Base-by-base conservation (phyloP, 1,140 invertebrate genomes). In the Drosophila tristis region DNA sequence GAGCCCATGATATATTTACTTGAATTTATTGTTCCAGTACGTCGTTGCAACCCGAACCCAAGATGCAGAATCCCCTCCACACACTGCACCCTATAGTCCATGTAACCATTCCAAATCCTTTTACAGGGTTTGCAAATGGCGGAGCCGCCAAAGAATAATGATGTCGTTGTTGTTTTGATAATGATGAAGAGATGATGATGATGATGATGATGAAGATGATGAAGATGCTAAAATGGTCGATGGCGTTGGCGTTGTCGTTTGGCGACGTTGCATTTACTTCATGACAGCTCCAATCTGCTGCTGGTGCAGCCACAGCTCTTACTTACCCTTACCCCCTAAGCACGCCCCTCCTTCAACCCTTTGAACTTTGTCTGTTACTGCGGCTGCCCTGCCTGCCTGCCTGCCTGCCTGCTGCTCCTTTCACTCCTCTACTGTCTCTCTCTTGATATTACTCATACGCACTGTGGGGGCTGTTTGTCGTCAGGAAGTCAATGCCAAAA, bases 381-480 rank as follows among this genome's bases (percentile, higher is more conserved):
- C 26, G 45, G 35, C 35, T 39, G 35, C 35, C 35, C 4, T 11
- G 11, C 11, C 31, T 9, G 26, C 26, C 26, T 29, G 26, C 5
- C 26, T 29, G 26, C 5, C 26, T 29, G 26, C 31, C 11, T 39
- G 4, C 11, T 4, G 11, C 35, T 39, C 11, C 35, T 13, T 3
- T 35, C 44, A 13, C 26, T 29, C 26, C 66, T 23, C 16, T 50
- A 45, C 59, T 74, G 44, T 68, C 70, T 66, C 70, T 68, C 47
- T 68, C 70, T 68, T 39, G 78, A 62, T 82, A 86, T 87, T 86
- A 86, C 82, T 82, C 84, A 86, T 86, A 86, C 78, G 82, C 82
- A 78, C 71, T 87, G 74, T 55, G 80, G 76, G 80, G 61, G 31
- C 20, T 49, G 43, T n/a, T 55, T 35, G 64, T 42, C 44, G 64